Percentiles rank a stretch among this genome's conserved stretches.
phyloP scores from a whole-genome alignment of 2,797 vertebrate species.

The Graptemys geographica region DNA sequence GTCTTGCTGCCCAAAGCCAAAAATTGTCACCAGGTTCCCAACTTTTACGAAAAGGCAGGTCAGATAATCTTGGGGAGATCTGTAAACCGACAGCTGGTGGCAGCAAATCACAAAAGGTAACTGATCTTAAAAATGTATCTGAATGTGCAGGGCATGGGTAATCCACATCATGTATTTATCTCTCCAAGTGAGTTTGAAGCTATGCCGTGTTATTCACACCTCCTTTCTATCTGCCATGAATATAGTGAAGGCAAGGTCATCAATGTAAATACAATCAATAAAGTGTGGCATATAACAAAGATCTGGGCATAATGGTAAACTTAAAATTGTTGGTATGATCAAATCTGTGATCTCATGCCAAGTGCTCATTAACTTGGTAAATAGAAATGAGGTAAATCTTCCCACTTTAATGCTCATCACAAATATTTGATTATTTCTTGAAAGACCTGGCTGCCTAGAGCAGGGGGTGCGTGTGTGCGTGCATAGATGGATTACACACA shows the following conservation, averaged over 20 bases:
- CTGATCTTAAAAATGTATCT: neutral
- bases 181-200: neutral
- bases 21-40: slow-evolving; percentile 24
- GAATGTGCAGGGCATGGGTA: neutral
- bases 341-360: neutral
- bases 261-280: neutral
- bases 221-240: neutral
- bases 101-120: slow-evolving; percentile 85
- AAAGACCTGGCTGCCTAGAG: neutral
- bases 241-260: neutral
- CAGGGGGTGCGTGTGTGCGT: neutral
- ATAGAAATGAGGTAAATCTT: neutral
- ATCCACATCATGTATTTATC: neutral
- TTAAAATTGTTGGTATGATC: neutral
- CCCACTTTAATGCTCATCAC: neutral
- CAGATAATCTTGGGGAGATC: slow-evolving; percentile 59
- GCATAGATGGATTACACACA: too few species aligned
- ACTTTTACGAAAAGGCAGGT: neutral
- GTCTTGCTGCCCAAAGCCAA: slow-evolving; percentile 48
- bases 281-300: neutral
- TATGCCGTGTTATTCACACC: neutral
- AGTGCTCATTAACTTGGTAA: neutral
- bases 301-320: neutral
- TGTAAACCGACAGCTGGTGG: slow-evolving; percentile 79
- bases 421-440: neutral